Conservation (phyloP, 1,140 invertebrate species). For the Trissolcus basalis region DNA sequence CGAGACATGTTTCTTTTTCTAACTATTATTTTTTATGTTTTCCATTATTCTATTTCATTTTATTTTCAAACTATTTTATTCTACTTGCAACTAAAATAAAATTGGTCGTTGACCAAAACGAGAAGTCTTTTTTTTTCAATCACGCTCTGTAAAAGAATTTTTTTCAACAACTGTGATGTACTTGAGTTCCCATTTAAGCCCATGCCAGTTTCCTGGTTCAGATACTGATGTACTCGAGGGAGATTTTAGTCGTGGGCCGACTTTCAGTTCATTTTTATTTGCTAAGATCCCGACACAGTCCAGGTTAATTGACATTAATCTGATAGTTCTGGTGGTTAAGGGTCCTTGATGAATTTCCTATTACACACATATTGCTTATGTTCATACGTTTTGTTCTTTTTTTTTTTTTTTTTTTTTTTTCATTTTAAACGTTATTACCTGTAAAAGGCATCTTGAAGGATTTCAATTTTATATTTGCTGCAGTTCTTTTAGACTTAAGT, state of each 20-base stretch:
- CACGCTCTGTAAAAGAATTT: constrained; percentile 14
- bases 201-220: constrained; percentile 57
- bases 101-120: too few relatives aligned
- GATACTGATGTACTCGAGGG: constrained; percentile 55
- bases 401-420: not conserved
- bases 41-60: too few relatives aligned
- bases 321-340: constrained; percentile 62
- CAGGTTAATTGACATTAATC: constrained; percentile 73
- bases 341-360: constrained; percentile 10
- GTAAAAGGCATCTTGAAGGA: too few relatives aligned
- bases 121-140: not conserved
- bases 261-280: constrained; percentile 15
- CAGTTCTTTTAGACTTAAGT: constrained; percentile 64
- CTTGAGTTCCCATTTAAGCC: constrained; percentile 28
- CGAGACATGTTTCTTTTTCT: constrained; percentile 4
- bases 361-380: constrained; percentile 25
- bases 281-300: constrained; percentile 65
- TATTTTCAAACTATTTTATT: not conserved
- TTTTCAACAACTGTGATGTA: constrained; percentile 53
- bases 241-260: constrained; percentile 53
- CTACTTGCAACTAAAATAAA: too few relatives aligned
- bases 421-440: too few relatives aligned
- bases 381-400: constrained; percentile 16
- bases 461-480: constrained; percentile 61
- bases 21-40: constrained; percentile 3